Evolutionary conservation across 2,113 vertebrate species (phyloP).

Genomic region (Prochilodus magdalenae): DNA sequence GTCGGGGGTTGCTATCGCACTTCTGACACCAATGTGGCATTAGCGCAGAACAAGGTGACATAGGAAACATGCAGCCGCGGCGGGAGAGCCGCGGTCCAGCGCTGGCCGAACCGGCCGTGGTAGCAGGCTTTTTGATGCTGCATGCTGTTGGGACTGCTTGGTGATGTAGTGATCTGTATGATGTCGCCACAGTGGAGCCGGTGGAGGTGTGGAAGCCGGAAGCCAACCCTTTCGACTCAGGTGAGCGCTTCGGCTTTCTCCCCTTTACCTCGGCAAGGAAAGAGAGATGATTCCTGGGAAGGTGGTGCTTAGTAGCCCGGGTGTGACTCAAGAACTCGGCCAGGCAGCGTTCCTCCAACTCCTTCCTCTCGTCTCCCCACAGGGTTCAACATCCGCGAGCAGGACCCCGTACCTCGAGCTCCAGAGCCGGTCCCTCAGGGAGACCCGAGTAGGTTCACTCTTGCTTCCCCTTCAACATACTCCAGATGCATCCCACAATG

Average conservation of each 20-base stretch:
- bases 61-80: too few relatives aligned
- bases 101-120: too few relatives aligned
- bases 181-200: constrained; percentile 77
- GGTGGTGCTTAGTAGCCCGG: background rate
- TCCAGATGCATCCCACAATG: background rate
- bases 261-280: background rate
- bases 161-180: constrained; percentile 48
- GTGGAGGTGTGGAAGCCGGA: constrained; percentile 81
- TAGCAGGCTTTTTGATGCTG: background rate
- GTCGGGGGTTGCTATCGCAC: too few relatives aligned
- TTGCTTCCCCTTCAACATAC: background rate
- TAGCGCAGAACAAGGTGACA: too few relatives aligned
- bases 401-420: constrained; percentile 75
- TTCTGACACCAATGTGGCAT: too few relatives aligned
- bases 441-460: constrained; percentile 86
- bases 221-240: constrained; percentile 80
- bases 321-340: background rate
- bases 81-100: too few relatives aligned
- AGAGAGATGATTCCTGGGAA: background rate
- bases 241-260: constrained; percentile 68
- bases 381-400: constrained; percentile 83
- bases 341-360: background rate
- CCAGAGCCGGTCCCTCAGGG: constrained; percentile 81
- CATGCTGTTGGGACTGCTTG: constrained; percentile 18
- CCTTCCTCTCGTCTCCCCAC: constrained; percentile 45